Evolutionary conservation across 2,113 vertebrate species (phyloP).

Genomic region (Gymnarchus niloticus): DNA sequence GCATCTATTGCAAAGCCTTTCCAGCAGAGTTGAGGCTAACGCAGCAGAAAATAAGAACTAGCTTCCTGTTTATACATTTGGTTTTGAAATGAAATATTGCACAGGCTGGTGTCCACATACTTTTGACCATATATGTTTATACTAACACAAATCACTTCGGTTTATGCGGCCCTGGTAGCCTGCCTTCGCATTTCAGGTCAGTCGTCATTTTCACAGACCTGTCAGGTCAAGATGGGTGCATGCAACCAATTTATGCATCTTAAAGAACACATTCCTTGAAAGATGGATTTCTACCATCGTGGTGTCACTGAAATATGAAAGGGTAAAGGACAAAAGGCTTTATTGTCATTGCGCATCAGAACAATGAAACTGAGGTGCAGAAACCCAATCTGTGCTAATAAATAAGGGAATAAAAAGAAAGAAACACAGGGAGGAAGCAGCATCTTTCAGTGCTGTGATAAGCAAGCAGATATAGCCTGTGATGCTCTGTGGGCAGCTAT

Average conservation of each 20-base stretch:
- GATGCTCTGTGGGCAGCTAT: not conserved
- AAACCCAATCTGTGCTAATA: no score
- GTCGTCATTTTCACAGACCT: not conserved
- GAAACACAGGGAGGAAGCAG: not conserved
- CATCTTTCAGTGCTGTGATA: not conserved
- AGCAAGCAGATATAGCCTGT: not conserved
- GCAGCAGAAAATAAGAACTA: no score
- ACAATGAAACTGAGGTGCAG: no score
- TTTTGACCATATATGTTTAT: no score
- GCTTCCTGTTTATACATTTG: no score
- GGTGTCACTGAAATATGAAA: not conserved
- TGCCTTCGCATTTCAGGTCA: not conserved
- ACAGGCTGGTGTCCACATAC: not conserved
- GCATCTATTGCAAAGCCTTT: no score
- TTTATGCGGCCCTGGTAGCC: no score
- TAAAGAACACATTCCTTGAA: not conserved
- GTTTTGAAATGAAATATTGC: not conserved
- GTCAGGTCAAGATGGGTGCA: not conserved
- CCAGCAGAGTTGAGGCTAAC: no score
- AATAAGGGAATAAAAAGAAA: no score
- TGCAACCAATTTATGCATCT: not conserved
- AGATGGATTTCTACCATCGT: no score
- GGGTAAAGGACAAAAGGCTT: no score
- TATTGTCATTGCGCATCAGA: no score
- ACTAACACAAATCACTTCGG: not conserved